Conservation (phyloP, 2,888 invertebrate genomes). For the Scelioninae gen. 2 region DNA sequence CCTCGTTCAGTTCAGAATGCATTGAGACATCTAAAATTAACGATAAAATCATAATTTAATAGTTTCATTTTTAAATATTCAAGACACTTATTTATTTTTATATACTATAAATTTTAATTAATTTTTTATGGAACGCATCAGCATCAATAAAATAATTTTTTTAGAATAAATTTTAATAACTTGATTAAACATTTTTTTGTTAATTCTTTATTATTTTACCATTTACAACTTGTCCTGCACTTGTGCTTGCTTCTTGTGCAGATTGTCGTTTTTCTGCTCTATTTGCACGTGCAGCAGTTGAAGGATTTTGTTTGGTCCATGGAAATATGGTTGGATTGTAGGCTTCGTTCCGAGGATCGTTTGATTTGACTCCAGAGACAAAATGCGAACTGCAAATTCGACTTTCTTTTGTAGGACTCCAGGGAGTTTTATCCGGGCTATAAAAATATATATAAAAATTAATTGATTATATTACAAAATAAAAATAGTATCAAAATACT, state of each 20-base stretch:
- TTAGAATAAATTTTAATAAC: too few species aligned
- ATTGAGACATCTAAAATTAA: too few species aligned
- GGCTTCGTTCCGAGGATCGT: constrained; percentile 1
- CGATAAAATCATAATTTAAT: too few species aligned
- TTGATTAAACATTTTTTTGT: too few species aligned
- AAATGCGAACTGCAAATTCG: constrained; percentile 18
- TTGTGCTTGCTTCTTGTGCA: neutral
- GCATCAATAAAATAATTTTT: neutral
- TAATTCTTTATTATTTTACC: too few species aligned
- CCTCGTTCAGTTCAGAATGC: neutral
- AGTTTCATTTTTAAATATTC: too few species aligned
- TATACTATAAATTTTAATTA: too few species aligned
- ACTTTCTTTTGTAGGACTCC: constrained; percentile 10
- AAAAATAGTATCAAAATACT: neutral
- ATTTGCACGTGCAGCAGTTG: constrained; percentile 1
- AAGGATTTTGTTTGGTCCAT: constrained; percentile 24
- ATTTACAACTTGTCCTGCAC: too few species aligned
- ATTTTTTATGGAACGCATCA: too few species aligned
- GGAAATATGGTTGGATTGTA: constrained; percentile 27
- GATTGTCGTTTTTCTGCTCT: neutral
- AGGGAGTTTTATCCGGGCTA: constrained; percentile 59
- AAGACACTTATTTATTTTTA: too few species aligned
- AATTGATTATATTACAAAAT: too few species aligned
- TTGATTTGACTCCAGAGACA: constrained; percentile 14
- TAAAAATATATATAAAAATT: neutral